Conservation (phyloP, 2,797 vertebrate genomes). For the Urosaurus nigricauda region DNA sequence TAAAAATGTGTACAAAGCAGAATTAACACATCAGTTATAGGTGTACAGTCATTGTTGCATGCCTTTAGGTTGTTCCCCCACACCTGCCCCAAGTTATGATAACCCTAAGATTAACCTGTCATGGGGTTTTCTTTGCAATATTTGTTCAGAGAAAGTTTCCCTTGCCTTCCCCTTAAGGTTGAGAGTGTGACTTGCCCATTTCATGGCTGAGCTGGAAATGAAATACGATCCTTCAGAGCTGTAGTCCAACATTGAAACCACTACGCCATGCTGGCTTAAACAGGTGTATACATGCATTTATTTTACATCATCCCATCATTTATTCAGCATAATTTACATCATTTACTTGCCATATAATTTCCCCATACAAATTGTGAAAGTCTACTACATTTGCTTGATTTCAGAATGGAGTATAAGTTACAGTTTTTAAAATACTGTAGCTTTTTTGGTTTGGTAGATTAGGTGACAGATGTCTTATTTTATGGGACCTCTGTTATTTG, state of each 20-base stretch:
- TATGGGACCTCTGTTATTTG: background rate
- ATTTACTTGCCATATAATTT: background rate
- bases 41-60: background rate
- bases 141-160: too few species aligned
- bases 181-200: too few species aligned
- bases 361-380: background rate
- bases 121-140: too few species aligned
- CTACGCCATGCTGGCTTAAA: background rate
- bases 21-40: background rate
- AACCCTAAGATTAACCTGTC: too few species aligned
- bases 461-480: background rate
- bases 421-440: background rate
- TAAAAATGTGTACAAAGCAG: constrained; percentile 45
- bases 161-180: too few species aligned
- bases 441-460: background rate
- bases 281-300: background rate
- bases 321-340: background rate
- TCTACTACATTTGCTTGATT: background rate
- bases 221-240: too few species aligned
- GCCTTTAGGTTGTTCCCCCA: too few species aligned
- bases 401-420: background rate
- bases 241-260: too few species aligned
- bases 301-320: background rate
- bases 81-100: too few species aligned
- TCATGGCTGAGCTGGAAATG: too few species aligned